These are phyloP conservation scores for Drosophila prolongata DNA, from an alignment of 2,888 invertebrate species.

Conservation along the genomic window DNA sequence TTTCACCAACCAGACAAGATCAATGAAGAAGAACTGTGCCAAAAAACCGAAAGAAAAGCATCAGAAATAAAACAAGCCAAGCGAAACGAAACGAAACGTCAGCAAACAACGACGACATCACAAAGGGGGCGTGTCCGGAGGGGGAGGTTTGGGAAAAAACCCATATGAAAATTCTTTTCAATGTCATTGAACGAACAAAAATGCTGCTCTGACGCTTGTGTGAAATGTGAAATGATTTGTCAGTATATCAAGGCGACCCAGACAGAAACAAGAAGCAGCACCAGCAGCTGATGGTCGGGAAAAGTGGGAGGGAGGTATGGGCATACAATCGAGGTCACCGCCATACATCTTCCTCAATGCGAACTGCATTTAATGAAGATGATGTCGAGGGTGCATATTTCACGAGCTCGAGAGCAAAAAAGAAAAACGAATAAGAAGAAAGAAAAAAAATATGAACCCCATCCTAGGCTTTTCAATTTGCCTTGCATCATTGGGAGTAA, in stretches of 20 bases:
- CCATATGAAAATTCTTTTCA: slow-evolving; percentile 67
- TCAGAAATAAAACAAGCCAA: slow-evolving; percentile 38
- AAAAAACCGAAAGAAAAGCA: slow-evolving; percentile 34
- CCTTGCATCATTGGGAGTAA: slow-evolving; percentile 16
- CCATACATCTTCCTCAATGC: slow-evolving; percentile 54
- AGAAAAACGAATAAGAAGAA: background rate
- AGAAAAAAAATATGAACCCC: slow-evolving; percentile 7
- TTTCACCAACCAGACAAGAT: slow-evolving; percentile 41
- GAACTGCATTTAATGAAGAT: slow-evolving; percentile 63
- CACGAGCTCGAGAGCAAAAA: slow-evolving; percentile 10
- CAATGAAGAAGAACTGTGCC: slow-evolving; percentile 46
- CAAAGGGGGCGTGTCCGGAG: slow-evolving; percentile 3
- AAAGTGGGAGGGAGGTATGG: slow-evolving; percentile 16
- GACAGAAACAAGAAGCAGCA: slow-evolving; percentile 14
- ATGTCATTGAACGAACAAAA: slow-evolving; percentile 74
- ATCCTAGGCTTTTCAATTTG: slow-evolving; percentile 58
- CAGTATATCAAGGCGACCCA: slow-evolving; percentile 64
- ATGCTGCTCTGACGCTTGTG: slow-evolving; percentile 43
- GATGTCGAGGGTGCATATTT: slow-evolving; percentile 53
- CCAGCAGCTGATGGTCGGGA: slow-evolving; percentile 12
- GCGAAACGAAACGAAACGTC: slow-evolving; percentile 62
- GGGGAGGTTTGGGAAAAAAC: background rate
- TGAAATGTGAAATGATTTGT: slow-evolving; percentile 68
- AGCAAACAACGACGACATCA: slow-evolving; percentile 46
- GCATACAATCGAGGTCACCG: slow-evolving; percentile 25